Evolutionary conservation across 2,113 vertebrate species (phyloP).

Genomic region (Andinoacara biseriatus): DNA sequence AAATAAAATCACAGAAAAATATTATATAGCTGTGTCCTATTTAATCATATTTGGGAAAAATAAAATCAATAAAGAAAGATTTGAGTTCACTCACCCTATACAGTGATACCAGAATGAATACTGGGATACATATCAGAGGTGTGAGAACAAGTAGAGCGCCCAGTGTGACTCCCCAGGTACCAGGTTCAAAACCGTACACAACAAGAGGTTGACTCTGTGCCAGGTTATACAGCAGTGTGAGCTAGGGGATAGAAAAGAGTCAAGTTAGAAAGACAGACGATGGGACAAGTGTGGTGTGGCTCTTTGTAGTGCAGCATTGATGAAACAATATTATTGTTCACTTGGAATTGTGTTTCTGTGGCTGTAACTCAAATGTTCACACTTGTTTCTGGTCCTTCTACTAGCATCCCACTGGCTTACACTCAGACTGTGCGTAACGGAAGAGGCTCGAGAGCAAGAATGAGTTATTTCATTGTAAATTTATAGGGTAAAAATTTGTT

Average conservation of each 20-base stretch:
- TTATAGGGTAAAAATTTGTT: not conserved
- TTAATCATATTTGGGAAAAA: not conserved
- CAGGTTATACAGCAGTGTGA: slow-evolving; percentile 58
- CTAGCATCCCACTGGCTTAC: not conserved
- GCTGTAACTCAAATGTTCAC: not conserved
- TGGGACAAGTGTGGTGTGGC: not conserved
- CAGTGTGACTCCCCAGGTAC: not conserved
- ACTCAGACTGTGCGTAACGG: too few relatives aligned
- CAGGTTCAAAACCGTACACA: not conserved
- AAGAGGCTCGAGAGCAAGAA: not conserved
- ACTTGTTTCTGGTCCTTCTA: not conserved
- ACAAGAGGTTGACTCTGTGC: not conserved
- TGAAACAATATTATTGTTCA: not conserved
- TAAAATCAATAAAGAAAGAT: not conserved
- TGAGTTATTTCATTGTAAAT: not conserved
- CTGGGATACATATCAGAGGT: slow-evolving; percentile 76
- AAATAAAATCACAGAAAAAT: not conserved
- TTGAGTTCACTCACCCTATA: slow-evolving; percentile 58
- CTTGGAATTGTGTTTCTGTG: not conserved
- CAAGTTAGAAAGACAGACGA: not conserved
- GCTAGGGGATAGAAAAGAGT: slow-evolving; percentile 40
- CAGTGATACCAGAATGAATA: slow-evolving; percentile 61
- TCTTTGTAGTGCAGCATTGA: not conserved
- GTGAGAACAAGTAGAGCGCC: slow-evolving; percentile 51
- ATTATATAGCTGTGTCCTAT: not conserved